Evolutionary conservation across 2,797 vertebrate species (phyloP).

Genomic region (Pelodytes ibericus): DNA sequence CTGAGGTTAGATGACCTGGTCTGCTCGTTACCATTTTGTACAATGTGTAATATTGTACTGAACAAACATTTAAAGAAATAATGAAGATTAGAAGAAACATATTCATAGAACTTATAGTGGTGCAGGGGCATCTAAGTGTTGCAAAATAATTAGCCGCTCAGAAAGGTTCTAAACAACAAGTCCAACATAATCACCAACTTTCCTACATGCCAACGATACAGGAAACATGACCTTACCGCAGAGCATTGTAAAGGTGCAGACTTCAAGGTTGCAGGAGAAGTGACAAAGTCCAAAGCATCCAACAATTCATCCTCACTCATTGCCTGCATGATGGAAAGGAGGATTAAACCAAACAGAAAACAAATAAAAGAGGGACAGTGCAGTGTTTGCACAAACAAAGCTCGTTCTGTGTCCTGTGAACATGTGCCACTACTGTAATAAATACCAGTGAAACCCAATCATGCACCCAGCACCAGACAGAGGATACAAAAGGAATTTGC

Average conservation of each 20-base stretch:
- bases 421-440: constrained; percentile 31
- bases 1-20: no score
- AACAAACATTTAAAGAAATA: no score
- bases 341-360: not conserved
- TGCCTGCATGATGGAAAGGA: constrained; percentile 58
- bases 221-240: constrained; percentile 39
- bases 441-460: constrained; percentile 32
- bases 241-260: constrained; percentile 40
- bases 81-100: no score
- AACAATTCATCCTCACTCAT: constrained; percentile 69
- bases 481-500: constrained; percentile 24
- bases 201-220: no score
- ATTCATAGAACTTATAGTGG: no score
- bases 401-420: constrained; percentile 1
- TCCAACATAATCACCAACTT: no score
- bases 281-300: constrained; percentile 70
- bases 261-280: constrained; percentile 42
- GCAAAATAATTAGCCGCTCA: no score
- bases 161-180: no score
- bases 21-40: no score
- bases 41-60: no score
- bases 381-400: not conserved
- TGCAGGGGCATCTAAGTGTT: no score
- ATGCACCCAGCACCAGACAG: not conserved
- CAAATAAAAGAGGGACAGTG: not conserved